These are phyloP conservation scores for Collichthys lucidus DNA, from an alignment of 2,113 vertebrate species.

Conservation along the genomic window DNA sequence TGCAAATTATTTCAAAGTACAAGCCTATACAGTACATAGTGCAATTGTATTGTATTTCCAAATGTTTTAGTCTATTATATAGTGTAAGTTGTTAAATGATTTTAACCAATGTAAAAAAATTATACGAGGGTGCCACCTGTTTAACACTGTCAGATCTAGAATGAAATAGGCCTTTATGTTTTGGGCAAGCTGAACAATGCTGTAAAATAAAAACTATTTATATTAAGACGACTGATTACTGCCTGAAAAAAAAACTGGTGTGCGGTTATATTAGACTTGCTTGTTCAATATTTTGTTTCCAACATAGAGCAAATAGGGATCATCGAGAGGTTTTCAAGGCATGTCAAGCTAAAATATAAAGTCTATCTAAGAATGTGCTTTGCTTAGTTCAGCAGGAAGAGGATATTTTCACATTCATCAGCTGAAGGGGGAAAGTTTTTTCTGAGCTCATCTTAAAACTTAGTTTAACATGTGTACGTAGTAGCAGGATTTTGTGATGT, in stretches of 20 bases:
- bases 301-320: background rate
- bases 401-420: background rate
- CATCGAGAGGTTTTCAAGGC: background rate
- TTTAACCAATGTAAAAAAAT: conserved; percentile 72
- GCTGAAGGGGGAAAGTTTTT: background rate
- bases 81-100: conserved; percentile 80
- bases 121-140: conserved; percentile 75
- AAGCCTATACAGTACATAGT: conserved; percentile 81
- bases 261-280: background rate
- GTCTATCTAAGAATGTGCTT: background rate
- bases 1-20: conserved; percentile 82
- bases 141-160: conserved; percentile 76
- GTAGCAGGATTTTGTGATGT: background rate
- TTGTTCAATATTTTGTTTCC: background rate
- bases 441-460: background rate
- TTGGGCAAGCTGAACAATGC: conserved; percentile 80
- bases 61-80: conserved; percentile 80
- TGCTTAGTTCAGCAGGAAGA: background rate
- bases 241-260: conserved; percentile 16
- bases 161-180: conserved; percentile 79
- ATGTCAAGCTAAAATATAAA: background rate
- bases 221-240: conserved; percentile 78
- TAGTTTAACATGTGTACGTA: background rate
- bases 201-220: conserved; percentile 86
- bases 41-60: conserved; percentile 82